Base-by-base conservation (phyloP, 2,888 invertebrate genomes). In the Drosophila greeni region DNA sequence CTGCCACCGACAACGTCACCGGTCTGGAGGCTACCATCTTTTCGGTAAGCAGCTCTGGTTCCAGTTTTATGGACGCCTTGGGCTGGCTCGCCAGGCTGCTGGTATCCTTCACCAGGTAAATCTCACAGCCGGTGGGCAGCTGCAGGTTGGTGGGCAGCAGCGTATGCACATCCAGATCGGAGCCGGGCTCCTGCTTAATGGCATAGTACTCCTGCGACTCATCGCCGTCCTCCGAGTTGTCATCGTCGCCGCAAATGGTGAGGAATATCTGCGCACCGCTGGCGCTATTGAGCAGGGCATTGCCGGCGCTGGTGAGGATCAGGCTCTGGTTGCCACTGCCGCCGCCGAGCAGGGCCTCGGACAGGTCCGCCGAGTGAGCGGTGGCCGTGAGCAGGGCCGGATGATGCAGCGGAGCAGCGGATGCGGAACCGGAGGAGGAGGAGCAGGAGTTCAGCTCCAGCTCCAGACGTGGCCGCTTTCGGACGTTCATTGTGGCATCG, bases 91-190 rank as follows among this genome's bases (percentile, higher is more conserved):
- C 60, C 24, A 42, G 51, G 23, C 51, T 56, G 23, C 49, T 57
- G 11, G 73, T 76, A 29, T 84, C 84, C 70, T 87, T 87, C 42
- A 87, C 80, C 69, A 87, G 70, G 73, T 86, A 87, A 20, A 87
- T 83, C 73, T 86, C 87, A 84, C 87, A 86, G 73, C 87, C 86
- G 7, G 76, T 85, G 49, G 86, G 82, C 60, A 87, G 69, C 73
- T 86, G 84, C 58, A 85, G 69, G 47, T 72, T 80, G 47, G 75
- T 76, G n/a, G 87, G 79, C 70, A 86, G 57, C 36, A 80, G 53
- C 0, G 76, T 66, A 24, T 82, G 76, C 36, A 84, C 75, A 65
- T 84, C 83, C 61, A 82, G 23, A 20, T 84, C 82, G 20, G 60
- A 45, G 45, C 59, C 59, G 16, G 85, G 83, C 52, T 87, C 87